A percentile compares a stretch with the other conserved stretches of the same genome.
These are phyloP conservation scores for Dorcus hopei DNA, from an alignment of 2,888 invertebrate genomes.

Conservation along the genomic window DNA sequence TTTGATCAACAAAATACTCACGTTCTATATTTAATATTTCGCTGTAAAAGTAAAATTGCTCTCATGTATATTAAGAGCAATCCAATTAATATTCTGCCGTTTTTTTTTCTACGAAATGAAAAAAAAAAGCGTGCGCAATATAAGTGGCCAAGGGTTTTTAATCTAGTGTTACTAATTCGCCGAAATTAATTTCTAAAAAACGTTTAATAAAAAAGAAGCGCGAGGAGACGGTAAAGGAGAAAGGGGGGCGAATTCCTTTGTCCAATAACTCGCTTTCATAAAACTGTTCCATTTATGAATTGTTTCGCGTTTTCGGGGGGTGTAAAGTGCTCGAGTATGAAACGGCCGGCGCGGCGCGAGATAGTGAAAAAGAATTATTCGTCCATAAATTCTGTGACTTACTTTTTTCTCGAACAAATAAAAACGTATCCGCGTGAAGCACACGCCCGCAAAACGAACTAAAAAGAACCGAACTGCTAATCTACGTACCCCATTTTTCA, in stretches of 20 bases:
- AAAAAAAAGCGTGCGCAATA: too few relatives aligned
- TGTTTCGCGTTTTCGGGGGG: slow-evolving; percentile 23
- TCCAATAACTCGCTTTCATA: slow-evolving; percentile 25
- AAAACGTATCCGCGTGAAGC: slow-evolving; percentile 22
- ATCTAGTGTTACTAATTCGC: too few relatives aligned
- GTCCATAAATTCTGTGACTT: slow-evolving; percentile 31
- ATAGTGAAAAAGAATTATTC: slow-evolving; percentile 32
- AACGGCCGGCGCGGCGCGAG: slow-evolving; percentile 23
- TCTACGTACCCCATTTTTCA: not conserved
- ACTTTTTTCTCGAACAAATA: slow-evolving; percentile 32
- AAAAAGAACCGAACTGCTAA: not conserved
- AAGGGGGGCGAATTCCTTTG: slow-evolving; percentile 9
- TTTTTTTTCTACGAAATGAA: too few relatives aligned
- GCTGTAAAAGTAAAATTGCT: too few relatives aligned
- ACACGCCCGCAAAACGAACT: not conserved
- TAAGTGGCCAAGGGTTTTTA: too few relatives aligned
- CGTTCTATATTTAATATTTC: too few relatives aligned
- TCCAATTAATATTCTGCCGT: too few relatives aligned
- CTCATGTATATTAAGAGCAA: too few relatives aligned
- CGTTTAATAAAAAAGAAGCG: not conserved
- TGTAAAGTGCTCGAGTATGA: slow-evolving; percentile 25
- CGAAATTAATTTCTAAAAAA: not conserved
- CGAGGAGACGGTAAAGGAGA: not conserved
- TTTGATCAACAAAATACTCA: too few relatives aligned
- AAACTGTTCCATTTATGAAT: slow-evolving; percentile 26